These are phyloP conservation scores for Dipodomys spectabilis DNA, from an alignment of 2,113 vertebrate species.

Conservation along the genomic window DNA sequence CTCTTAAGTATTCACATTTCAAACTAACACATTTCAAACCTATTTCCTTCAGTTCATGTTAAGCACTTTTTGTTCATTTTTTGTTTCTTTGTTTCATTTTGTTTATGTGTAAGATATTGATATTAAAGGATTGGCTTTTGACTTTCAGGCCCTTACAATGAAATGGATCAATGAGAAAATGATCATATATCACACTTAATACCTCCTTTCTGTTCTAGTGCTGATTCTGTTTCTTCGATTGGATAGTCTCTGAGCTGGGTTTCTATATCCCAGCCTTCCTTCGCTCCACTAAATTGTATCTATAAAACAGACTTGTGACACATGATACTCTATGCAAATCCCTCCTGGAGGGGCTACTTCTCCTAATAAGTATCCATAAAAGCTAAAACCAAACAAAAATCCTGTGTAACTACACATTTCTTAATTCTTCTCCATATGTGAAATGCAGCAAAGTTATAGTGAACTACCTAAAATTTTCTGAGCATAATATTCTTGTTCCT, in stretches of 20 bases:
- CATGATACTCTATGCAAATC: too few species aligned
- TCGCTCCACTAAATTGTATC: too few species aligned
- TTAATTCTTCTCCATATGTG: neutral
- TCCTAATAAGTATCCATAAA: neutral
- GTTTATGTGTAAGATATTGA: neutral
- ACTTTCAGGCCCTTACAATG: neutral
- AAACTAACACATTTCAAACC: neutral
- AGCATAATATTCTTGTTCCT: neutral
- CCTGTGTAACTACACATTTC: neutral
- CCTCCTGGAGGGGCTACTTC: rapidly evolving
- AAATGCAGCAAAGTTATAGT: neutral
- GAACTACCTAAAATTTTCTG: neutral
- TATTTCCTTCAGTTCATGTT: neutral
- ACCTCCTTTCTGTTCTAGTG: neutral
- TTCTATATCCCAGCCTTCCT: too few species aligned
- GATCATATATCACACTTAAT: neutral
- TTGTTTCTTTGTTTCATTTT: neutral
- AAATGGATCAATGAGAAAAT: neutral
- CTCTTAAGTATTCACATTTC: neutral
- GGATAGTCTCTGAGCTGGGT: neutral
- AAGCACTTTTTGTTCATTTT: neutral
- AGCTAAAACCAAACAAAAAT: too few species aligned
- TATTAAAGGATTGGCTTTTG: neutral
- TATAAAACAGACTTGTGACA: too few species aligned
- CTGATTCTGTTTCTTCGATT: neutral